A percentile compares a stretch with the other conserved stretches of the same genome.
Conservation (phyloP, 2,797 vertebrate species). For the Eutrigla gurnardus region DNA sequence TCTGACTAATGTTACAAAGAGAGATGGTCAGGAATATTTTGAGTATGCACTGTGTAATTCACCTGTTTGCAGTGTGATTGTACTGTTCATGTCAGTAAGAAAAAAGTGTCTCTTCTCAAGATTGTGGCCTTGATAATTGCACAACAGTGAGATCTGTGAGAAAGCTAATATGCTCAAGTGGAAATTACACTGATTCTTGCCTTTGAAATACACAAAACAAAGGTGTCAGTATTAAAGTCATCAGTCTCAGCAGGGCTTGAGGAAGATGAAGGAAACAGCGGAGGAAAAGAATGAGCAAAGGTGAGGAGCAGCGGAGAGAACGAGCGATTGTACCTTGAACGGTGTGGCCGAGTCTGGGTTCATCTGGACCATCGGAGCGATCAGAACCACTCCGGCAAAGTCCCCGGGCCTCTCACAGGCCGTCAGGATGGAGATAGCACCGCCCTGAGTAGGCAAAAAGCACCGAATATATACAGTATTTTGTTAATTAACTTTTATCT, state of each 20-base stretch:
- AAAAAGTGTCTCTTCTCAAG: background rate
- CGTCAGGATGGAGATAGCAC: constrained; percentile 92
- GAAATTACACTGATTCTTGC: constrained; percentile 1
- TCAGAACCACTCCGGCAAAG: constrained; percentile 92
- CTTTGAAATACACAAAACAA: constrained; percentile 2
- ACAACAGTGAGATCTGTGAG: constrained; percentile 26
- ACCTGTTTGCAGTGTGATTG: constrained; percentile 3
- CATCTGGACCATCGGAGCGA: constrained; percentile 92
- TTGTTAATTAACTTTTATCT: background rate
- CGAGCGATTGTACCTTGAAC: constrained; percentile 87
- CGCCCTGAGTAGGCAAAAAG: constrained; percentile 84
- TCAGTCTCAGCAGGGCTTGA: background rate
- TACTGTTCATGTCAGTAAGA: background rate
- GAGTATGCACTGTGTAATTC: constrained; percentile 11
- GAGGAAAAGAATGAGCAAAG: background rate
- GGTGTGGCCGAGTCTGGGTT: constrained; percentile 94
- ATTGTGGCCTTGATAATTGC: background rate
- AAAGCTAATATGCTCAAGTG: constrained; percentile 21
- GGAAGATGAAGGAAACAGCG: constrained; percentile 1
- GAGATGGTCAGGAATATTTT: background rate
- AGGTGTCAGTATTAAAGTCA: background rate
- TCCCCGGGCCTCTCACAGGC: constrained; percentile 89
- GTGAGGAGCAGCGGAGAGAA: background rate
- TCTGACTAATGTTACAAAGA: constrained; percentile 28
- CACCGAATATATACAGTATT: background rate